Conservation (phyloP, 37 sponge, comb jelly and placozoan genomes). For the Petrosia ficiformis region DNA sequence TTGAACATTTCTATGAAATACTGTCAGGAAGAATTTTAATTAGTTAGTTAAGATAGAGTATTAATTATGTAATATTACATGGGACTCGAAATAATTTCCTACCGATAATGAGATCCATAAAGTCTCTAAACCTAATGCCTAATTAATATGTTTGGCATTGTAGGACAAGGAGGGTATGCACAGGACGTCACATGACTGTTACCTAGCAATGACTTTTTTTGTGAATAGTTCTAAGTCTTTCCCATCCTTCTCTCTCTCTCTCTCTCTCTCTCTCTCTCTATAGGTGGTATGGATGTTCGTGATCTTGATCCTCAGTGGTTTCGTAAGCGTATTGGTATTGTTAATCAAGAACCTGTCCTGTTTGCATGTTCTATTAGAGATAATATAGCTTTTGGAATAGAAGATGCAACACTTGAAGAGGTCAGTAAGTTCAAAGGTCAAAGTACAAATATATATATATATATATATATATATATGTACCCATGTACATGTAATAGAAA, state of each 20-base stretch:
- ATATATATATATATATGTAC: neutral
- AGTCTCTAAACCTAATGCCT: too few species aligned
- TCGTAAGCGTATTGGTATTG: conserved; percentile 66
- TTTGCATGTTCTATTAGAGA: conserved; percentile 81
- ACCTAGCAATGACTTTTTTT: too few species aligned
- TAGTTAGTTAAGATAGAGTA: conserved; percentile 19
- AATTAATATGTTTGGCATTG: too few species aligned
- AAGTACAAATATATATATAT: neutral
- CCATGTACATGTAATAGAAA: conserved; percentile 3
- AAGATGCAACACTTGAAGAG: conserved; percentile 66
- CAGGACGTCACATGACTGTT: too few species aligned
- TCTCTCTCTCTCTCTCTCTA: too few species aligned
- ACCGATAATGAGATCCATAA: too few species aligned
- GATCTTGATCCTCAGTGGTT: conserved; percentile 77
- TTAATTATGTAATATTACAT: too few species aligned
- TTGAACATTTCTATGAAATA: conserved; percentile 81
- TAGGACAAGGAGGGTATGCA: neutral
- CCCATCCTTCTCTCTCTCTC: too few species aligned
- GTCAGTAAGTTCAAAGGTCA: too few species aligned
- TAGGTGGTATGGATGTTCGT: conserved; percentile 48
- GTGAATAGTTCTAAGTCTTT: too few species aligned
- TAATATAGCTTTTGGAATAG: conserved; percentile 75
- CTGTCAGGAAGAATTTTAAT: conserved; percentile 50
- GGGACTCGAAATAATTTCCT: too few species aligned
- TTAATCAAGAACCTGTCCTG: conserved; percentile 86